Base-by-base conservation (phyloP, 2,888 invertebrate species). In the Amphipyra tragopoginis region DNA sequence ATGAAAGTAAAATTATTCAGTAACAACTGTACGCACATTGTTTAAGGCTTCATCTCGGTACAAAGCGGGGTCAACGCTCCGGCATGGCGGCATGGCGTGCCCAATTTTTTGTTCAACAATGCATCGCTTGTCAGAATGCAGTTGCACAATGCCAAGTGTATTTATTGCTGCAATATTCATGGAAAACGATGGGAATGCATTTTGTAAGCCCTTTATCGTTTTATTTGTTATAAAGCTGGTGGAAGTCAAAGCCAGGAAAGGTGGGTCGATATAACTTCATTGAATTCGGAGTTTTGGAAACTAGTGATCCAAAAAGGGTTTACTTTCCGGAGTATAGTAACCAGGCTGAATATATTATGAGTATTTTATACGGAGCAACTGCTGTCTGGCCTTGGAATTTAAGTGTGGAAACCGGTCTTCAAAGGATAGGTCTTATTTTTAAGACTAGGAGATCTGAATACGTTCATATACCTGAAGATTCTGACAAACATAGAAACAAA, bases 41-140 rank as follows among this genome's bases (percentile, higher is more conserved):
- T 70, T 66, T 66, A 61, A 72, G 75, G 64, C 53, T 53, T 51
- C 61, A 70, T 73, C 73, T 71, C 61, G 13, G 36, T 56, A 65
- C 66, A 75, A 60, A 40, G 58, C n/a, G 21, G 59, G 75, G 77
- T 75, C 75, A 79, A 56, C 39, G 61, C 36, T 29, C 64, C 43
- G 34, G 49, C 39, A 14, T 55, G 64, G 43, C 43, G 34, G 49
- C 39, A 14, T 55, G 64, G 43, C 65, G 59, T 59, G 66, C 80
- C 75, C 73, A 77, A 65, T 61, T 72, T 76, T 72, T 79, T 79
- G 59, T 78, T 57, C 66, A 54, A 77, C 77, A 75, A 68, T 74
- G 72, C 72, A 69, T 70, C 57, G 64, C 54, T 52, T 61, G 72
- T 47, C 63, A 75, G 74, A 74, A 63, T 79, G 79, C 77, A 78